Conservation (phyloP, 2,113 vertebrate species). For the Puma concolor region DNA sequence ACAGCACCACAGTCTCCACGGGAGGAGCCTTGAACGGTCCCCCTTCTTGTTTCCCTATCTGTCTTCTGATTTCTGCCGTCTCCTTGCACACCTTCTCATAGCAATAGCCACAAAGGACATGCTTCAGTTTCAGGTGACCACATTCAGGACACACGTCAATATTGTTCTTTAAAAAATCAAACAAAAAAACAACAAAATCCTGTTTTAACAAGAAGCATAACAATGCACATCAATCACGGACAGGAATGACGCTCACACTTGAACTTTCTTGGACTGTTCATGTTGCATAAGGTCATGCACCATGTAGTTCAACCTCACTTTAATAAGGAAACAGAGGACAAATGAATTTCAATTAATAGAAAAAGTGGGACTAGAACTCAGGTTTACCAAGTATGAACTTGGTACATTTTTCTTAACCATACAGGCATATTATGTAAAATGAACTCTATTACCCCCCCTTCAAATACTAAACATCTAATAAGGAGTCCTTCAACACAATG, state of each 20-base stretch:
- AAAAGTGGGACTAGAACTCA: constrained; percentile 18
- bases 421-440: neutral
- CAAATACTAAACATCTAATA: constrained; percentile 1
- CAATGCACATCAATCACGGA: neutral
- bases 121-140: constrained; percentile 95
- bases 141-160: constrained; percentile 95
- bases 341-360: neutral
- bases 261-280: neutral
- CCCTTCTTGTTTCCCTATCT: constrained; percentile 91
- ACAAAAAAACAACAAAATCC: constrained; percentile 43
- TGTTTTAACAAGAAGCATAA: constrained; percentile 13
- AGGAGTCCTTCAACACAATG: neutral
- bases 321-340: neutral
- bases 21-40: constrained; percentile 89
- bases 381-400: neutral
- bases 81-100: constrained; percentile 92
- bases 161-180: constrained; percentile 87
- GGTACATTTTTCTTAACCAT: neutral
- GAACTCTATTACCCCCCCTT: neutral
- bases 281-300: neutral
- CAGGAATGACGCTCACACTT: neutral
- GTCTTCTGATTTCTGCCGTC: constrained; percentile 87
- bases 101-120: constrained; percentile 94
- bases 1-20: constrained; percentile 91
- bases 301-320: neutral